Evolutionary conservation across 1,140 invertebrate species (phyloP), one percentile per base, ranked within the genome.

Genomic region (Neodiprion virginianus): DNA sequence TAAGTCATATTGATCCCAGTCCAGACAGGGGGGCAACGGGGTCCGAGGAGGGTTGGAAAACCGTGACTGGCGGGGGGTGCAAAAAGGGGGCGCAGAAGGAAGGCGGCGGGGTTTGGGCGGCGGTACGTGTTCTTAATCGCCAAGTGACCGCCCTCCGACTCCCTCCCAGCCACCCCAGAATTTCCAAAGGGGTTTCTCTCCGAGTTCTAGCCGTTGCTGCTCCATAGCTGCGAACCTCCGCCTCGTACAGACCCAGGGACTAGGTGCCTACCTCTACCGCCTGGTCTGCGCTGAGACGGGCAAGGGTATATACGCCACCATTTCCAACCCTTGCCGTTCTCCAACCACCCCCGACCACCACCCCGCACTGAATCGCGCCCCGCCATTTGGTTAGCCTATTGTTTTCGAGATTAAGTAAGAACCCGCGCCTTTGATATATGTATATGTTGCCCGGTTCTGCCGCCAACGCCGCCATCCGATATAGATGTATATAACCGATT

Each of bases 1-100:
- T 89, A 89, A 89, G 88, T 89, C 86, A 87, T 89, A 89, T 89
- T 89, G 88, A 88, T 89, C 88, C 88, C 83, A 83, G 83, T 81
- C 83, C 85, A 83, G 74, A 78, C 73, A 65, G 28, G 48, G 67
- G 82, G 86, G 85, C 82, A 83, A 83, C 85, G 86, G 87, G 11
- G 53, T 12, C 69, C 48, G 48, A 49, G 53, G 82, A 86, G 85
- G 83, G 84, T 84, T 86, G 86, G 87, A 86, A 86, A 88, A 87
- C 85, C 86, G 53, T 61, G 53, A 61, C 53, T 8, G 53, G 53
- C 53, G 53, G 53, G 28, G 53, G 53, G 53, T 61, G 11, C 11
- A 61, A 61, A 17, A 14, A 61, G 53, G 53, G 53, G 53, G 69
- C 50, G 48, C 17, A 67, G 82, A 86, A 85, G 82, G 84, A 83